A percentile compares a stretch with the other conserved stretches of the same genome.
Conservation (phyloP, 2,113 vertebrate genomes). For the Calyptomena viridis region DNA sequence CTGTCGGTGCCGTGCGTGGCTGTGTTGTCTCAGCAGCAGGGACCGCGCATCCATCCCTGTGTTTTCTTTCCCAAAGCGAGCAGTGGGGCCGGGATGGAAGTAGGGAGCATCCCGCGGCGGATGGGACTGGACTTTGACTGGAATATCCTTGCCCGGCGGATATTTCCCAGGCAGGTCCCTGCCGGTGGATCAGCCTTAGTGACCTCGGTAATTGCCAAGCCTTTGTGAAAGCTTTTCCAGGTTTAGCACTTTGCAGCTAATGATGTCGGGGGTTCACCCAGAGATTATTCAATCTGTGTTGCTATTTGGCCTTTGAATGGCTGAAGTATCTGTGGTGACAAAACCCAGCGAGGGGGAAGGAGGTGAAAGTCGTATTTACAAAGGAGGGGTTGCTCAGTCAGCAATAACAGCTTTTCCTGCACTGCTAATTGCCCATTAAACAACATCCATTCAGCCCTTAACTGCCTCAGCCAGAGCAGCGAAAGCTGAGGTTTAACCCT, state of each 20-base stretch:
- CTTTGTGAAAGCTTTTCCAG: not conserved
- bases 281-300: not conserved
- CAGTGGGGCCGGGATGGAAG: not conserved
- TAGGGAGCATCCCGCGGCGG: no score
- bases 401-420: not conserved
- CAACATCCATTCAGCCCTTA: not conserved
- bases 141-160: not conserved
- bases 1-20: fast-evolving
- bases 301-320: not conserved
- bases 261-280: not conserved
- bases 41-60: fast-evolving
- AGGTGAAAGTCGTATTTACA: not conserved
- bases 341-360: not conserved
- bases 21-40: not conserved
- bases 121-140: no score
- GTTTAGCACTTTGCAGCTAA: not conserved
- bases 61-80: not conserved
- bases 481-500: not conserved
- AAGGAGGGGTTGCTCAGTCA: not conserved
- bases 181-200: not conserved
- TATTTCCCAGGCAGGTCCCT: not conserved
- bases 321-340: not conserved
- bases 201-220: not conserved
- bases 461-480: not conserved
- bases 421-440: not conserved